phyloP scores from a whole-genome alignment of 2,888 invertebrate species.

The Drosophila tripunctata region DNA sequence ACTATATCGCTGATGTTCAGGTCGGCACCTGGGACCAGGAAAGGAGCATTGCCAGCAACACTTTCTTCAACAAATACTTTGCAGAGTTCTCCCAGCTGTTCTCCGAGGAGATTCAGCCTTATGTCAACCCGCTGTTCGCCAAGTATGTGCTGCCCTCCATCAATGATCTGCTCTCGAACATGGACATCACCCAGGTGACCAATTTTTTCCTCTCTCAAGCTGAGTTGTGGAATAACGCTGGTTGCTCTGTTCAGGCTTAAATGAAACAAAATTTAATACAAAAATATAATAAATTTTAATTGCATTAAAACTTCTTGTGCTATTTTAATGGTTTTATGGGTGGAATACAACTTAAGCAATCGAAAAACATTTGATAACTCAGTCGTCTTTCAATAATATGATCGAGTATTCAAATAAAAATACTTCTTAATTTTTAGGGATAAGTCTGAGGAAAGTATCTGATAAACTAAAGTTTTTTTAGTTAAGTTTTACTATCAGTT shows the following conservation, averaged over 20 bases:
- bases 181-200: conserved; percentile 24
- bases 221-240: conserved; percentile 26
- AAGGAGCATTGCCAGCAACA: conserved; percentile 67
- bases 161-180: conserved; percentile 49
- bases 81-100: conserved; percentile 43
- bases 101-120: conserved; percentile 56
- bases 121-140: conserved; percentile 17
- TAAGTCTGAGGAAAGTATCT: too few relatives aligned
- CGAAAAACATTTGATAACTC: too few relatives aligned
- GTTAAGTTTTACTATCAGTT: too few relatives aligned
- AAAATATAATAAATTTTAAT: background rate
- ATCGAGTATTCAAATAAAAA: too few relatives aligned
- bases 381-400: too few relatives aligned
- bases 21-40: conserved; percentile 57
- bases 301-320: background rate
- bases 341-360: too few relatives aligned
- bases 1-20: conserved; percentile 58
- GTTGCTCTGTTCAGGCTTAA: background rate
- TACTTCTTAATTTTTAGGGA: too few relatives aligned
- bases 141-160: conserved; percentile 30
- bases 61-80: conserved; percentile 58
- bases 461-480: too few relatives aligned
- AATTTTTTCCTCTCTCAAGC: conserved; percentile 28
- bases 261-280: background rate
- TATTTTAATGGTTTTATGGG: background rate